Evolutionary conservation across 2,888 invertebrate genomes (phyloP).

Genomic region (Watsonalla binaria): DNA sequence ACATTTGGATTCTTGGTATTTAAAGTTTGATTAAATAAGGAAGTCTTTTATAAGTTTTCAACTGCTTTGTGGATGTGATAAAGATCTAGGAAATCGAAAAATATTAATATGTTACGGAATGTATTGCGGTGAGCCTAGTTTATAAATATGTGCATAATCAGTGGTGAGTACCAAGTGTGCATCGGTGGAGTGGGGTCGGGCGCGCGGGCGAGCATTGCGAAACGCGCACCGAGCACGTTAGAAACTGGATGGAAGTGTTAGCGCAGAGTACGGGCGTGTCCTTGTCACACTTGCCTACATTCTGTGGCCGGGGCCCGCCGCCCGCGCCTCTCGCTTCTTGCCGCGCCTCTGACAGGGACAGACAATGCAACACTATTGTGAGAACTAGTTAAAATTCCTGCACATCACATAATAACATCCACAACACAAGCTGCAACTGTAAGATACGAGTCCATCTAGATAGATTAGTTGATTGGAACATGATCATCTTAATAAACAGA

Average conservation of each 20-base stretch:
- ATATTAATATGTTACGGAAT: neutral
- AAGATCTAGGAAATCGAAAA: no score
- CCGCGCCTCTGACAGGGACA: slow-evolving; percentile 55
- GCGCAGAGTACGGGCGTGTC: slow-evolving; percentile 76
- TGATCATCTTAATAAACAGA: neutral
- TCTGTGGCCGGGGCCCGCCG: slow-evolving; percentile 63
- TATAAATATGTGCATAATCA: slow-evolving; percentile 56
- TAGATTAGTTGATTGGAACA: no score
- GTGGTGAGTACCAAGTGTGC: slow-evolving; percentile 55
- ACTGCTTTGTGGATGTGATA: no score
- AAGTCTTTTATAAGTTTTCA: no score
- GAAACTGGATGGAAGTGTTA: slow-evolving; percentile 78
- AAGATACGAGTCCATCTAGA: neutral
- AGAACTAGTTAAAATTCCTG: slow-evolving; percentile 56
- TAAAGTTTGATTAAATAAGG: no score
- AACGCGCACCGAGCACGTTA: slow-evolving; percentile 71
- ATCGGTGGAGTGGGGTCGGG: slow-evolving; percentile 55
- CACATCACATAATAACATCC: slow-evolving; percentile 32
- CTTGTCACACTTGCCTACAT: slow-evolving; percentile 79
- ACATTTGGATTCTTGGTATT: no score
- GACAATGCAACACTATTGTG: slow-evolving; percentile 63
- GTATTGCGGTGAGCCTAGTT: slow-evolving; percentile 47
- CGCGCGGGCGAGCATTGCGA: slow-evolving; percentile 63
- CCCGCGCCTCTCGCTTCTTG: slow-evolving; percentile 46
- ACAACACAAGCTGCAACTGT: slow-evolving; percentile 8